Percentiles rank a stretch among this genome's conserved stretches.
Evolutionary conservation across 2,797 vertebrate species (phyloP).

Genomic region (Cichlasoma orientale): DNA sequence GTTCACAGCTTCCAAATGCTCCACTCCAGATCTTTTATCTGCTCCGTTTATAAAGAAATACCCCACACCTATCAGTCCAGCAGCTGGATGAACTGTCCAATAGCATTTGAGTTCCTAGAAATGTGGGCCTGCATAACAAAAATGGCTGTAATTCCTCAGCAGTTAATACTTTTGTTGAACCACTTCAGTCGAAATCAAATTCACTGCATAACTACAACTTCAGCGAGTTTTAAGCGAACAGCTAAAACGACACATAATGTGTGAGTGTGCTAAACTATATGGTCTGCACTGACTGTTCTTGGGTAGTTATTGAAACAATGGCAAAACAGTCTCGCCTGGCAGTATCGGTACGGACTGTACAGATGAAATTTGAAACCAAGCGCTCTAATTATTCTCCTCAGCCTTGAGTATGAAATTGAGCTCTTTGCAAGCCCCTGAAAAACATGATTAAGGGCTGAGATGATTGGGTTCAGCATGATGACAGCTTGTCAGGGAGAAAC

Average conservation of each 20-base stretch:
- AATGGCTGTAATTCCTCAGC: not conserved
- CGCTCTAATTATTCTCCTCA: constrained; percentile 38
- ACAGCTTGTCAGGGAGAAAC: constrained; percentile 50
- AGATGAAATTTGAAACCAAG: constrained; percentile 29
- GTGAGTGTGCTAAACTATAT: not conserved
- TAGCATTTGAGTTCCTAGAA: not conserved
- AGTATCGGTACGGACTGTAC: constrained; percentile 1
- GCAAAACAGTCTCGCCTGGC: not conserved
- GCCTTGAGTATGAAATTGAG: constrained; percentile 20
- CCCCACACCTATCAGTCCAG: not conserved
- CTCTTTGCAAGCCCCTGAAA: constrained; percentile 30
- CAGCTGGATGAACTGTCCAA: not conserved
- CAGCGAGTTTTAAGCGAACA: too few species aligned
- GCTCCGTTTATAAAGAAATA: not conserved
- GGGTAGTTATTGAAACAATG: not conserved
- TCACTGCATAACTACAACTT: too few species aligned
- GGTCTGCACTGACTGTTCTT: not conserved
- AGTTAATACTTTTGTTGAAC: not conserved
- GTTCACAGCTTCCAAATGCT: not conserved
- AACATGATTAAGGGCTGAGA: constrained; percentile 50
- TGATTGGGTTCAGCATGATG: constrained; percentile 51
- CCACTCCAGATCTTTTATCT: not conserved
- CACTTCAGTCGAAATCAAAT: not conserved
- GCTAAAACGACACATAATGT: not conserved
- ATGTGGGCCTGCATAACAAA: not conserved